Evolutionary conservation across 2,113 vertebrate genomes (phyloP).

Genomic region (Chionis minor): DNA sequence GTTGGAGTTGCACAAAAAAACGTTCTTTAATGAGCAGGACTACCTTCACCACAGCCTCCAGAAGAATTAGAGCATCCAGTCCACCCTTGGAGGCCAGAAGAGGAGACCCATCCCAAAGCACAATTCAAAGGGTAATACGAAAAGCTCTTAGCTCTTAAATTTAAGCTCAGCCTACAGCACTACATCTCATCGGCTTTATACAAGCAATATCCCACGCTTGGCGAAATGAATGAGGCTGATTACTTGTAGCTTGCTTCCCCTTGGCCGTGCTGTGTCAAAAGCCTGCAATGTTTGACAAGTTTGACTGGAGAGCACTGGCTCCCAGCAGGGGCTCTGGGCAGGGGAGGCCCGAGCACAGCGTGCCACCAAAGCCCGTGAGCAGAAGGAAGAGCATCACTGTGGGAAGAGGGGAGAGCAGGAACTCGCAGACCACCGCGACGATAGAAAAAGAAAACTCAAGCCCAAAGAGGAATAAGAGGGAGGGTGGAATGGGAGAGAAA

Average conservation of each 20-base stretch:
- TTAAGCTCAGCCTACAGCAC: background rate
- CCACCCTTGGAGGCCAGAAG: background rate
- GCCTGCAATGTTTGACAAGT: background rate
- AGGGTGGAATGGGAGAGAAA: background rate
- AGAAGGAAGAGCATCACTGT: rapidly evolving
- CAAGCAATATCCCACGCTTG: background rate
- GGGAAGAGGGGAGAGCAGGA: background rate
- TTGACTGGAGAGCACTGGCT: background rate
- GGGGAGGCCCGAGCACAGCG: background rate
- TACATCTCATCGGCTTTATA: background rate
- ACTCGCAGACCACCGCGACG: rapidly evolving
- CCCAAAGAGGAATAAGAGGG: background rate
- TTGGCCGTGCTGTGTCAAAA: rapidly evolving
- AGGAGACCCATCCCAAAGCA: background rate
- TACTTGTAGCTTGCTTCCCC: background rate
- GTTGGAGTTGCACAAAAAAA: background rate
- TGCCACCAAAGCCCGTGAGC: background rate
- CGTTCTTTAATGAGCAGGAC: background rate
- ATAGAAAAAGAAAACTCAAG: background rate
- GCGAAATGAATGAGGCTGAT: rapidly evolving
- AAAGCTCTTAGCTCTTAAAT: background rate
- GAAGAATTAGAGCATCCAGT: background rate
- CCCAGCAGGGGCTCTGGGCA: background rate
- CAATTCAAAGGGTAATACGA: background rate
- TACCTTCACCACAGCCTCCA: background rate